These are phyloP conservation scores for Lepidothrix coronata DNA, from an alignment of 2,113 vertebrate species.

Conservation along the genomic window DNA sequence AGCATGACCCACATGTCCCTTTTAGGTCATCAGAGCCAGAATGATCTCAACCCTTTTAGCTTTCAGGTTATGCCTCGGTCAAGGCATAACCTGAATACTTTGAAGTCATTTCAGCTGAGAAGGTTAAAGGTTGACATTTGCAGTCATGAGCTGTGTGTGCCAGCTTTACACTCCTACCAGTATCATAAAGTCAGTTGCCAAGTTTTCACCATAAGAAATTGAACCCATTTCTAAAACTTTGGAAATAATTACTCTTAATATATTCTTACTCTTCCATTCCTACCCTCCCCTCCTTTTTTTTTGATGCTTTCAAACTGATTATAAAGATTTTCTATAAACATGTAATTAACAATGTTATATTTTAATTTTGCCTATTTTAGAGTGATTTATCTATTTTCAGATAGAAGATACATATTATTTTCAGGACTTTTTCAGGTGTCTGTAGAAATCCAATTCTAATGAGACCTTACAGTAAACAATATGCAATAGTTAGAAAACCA, in stretches of 20 bases:
- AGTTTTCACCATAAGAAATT: background rate
- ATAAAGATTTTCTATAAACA: background rate
- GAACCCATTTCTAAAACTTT: background rate
- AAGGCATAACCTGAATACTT: background rate
- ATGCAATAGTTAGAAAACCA: background rate
- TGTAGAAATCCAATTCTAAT: background rate
- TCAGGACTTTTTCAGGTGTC: background rate
- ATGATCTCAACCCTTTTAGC: constrained; percentile 33
- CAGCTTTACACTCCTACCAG: background rate
- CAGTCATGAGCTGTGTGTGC: background rate
- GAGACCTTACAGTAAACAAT: background rate
- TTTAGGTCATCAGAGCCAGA: constrained; percentile 6
- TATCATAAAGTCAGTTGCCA: background rate
- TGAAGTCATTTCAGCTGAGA: constrained; percentile 30
- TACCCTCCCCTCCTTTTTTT: background rate
- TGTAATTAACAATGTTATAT: background rate
- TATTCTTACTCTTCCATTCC: background rate
- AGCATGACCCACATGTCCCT: background rate
- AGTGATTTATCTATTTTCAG: background rate
- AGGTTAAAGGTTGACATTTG: constrained; percentile 46
- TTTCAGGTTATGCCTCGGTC: constrained; percentile 23
- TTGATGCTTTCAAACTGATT: background rate
- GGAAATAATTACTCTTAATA: background rate
- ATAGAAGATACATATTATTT: background rate
- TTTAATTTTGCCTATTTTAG: background rate